These are phyloP conservation scores for Acanthaster planci DNA, from an alignment of 35 echinoderm and acorn worm species.

Conservation along the genomic window DNA sequence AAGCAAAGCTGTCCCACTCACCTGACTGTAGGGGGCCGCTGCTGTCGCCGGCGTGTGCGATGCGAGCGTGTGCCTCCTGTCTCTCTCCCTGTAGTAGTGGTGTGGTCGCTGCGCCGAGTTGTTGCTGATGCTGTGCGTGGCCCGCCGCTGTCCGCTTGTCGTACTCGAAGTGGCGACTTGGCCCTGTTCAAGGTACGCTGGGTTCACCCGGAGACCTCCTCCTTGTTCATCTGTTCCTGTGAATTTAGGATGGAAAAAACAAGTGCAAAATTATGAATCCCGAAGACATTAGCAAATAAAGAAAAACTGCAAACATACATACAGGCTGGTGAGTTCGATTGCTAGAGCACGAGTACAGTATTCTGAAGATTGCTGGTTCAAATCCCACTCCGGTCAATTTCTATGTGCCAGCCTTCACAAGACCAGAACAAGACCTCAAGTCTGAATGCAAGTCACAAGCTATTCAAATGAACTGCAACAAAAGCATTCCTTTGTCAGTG, in stretches of 20 bases:
- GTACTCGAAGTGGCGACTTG: background rate
- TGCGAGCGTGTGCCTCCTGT: background rate
- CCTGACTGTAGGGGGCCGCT: background rate
- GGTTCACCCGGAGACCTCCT: constrained; percentile 26
- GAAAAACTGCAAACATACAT: no score
- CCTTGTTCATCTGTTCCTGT: constrained; percentile 8
- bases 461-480: no score
- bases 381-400: no score
- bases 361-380: no score
- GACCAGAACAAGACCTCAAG: no score
- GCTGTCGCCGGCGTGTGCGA: background rate
- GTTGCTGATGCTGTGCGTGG: constrained; percentile 21
- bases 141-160: background rate
- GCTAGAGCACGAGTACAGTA: no score
- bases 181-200: constrained; percentile 13
- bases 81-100: background rate
- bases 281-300: no score
- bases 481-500: no score
- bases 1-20: background rate
- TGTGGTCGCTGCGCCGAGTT: background rate
- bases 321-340: no score
- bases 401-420: no score
- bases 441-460: no score
- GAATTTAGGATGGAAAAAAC: background rate
- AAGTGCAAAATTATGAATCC: no score